Evolutionary conservation across 1,140 invertebrate genomes (phyloP), one percentile per base, ranked within the genome.

Genomic region (Tenebrio molitor): DNA sequence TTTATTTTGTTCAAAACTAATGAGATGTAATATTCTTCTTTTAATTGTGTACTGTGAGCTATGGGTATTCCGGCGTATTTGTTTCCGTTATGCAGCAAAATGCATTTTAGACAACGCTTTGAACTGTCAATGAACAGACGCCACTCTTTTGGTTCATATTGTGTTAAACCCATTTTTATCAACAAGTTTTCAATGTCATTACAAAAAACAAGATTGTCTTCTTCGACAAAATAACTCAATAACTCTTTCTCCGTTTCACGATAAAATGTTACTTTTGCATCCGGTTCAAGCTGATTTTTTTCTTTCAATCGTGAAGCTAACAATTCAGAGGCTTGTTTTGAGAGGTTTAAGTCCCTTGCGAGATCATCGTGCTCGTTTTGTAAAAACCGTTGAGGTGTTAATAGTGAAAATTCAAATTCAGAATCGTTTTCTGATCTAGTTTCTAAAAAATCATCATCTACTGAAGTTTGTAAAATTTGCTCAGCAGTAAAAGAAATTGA

Each of bases 61-160:
- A 81, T 73, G 36, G 78, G 80, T 42, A 81, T 76, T 3, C 71
- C 76, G 10, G 69, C 76, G 74, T 75, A 77, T 75, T 76, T 73
- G 65, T 85, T 85, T n/a, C 72, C 79, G 72, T 82, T 84, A 64
- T 84, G 78, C 12, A 84, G 65, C 33, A 84, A 69, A 33, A 84
- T 77, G 74, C 76, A 80, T 78, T 84, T 84, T 25, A 83, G 73
- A 73, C 79, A 84, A 64, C 69, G 75, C 73, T 80, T 81, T 12
- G 78, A 79, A 72, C 75, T 79, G 69, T 84, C 81, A 33, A 83
- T 78, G 62, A 81, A 81, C 29, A 66, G 41, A 12, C 53, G 2
- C 58, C 58, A 64, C 12, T 64, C 58, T 7, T 1, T 64, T 0
- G 58, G 6, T 10, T 64, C 7, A 15, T 62, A 62, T 5, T 64